Base-by-base conservation (phyloP, 2,113 vertebrate genomes). In the Salvator merianae region DNA sequence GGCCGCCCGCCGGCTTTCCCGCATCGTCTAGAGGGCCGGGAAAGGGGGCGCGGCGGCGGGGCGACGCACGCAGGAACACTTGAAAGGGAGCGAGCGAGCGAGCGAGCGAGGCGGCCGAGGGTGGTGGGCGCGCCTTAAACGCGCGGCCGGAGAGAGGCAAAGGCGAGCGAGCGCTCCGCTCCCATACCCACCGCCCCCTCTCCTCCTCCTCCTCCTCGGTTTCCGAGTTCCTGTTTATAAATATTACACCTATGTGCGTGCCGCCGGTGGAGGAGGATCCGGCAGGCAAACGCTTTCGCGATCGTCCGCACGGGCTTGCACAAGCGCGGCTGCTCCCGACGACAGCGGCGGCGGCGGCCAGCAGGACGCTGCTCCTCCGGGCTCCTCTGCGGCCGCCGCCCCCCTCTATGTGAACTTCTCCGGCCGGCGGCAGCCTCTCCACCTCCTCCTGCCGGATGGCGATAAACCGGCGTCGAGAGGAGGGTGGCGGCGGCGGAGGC, bases 401-500 rank as follows among this genome's bases (percentile, higher is more conserved):
- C 36, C 50, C 30, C 36, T 71, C 76, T 84, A 92, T 93, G 91
- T 91, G 84, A 92, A 7, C 66, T 82, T 66, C 71, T 72, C n/a
- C 78, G 83, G 59, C 79, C 13, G 86, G n/a, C n/a, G n/a, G n/a
- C n/a, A n/a, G n/a, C n/a, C n/a, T 82, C 89, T 38, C 84, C 62
- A 13, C 40, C 77, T 38, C 50, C 86, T 74, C 81, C 87, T 85
- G 85, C 89, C 89, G 91, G 87, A 96, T 96, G 96, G 95, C 96
- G 79, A 93, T 95, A 93, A 94, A 96, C 76, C 92, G 93, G 50
- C 95, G 95, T 82, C 95, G 94, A 16, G 96, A 96, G 65, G 90
- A 93, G 43, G 93, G 95, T 85, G 47, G 71, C 36, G 30, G 43
- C 5, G 74, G 43, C 0, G 93, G 92, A 50, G 93, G 95, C 81